Percentiles rank a stretch among this genome's conserved stretches.
These are phyloP conservation scores for Disparrhopalites patrizii DNA, from an alignment of 2,888 invertebrate species.

Conservation along the genomic window DNA sequence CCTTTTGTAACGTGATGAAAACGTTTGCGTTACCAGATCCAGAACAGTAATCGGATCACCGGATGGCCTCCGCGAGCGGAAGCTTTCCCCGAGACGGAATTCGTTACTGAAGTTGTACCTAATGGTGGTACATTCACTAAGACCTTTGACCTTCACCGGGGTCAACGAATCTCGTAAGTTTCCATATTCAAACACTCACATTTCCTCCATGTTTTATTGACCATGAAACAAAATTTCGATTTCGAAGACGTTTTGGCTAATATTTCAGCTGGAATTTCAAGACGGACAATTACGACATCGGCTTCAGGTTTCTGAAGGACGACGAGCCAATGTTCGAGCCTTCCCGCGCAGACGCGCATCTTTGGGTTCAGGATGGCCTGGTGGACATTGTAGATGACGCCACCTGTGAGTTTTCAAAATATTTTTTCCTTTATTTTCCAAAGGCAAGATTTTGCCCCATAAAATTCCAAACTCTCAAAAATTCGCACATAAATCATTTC, in stretches of 20 bases:
- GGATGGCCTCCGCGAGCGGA: slow-evolving; percentile 13
- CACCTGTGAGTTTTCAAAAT: slow-evolving; percentile 19
- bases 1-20: too few relatives aligned
- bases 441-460: too few relatives aligned
- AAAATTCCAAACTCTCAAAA: too few relatives aligned
- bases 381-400: neutral
- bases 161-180: slow-evolving; percentile 4
- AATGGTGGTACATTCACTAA: slow-evolving; percentile 4
- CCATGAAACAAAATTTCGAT: too few relatives aligned
- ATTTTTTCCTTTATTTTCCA: too few relatives aligned
- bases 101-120: neutral
- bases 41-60: slow-evolving; percentile 1
- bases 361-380: neutral
- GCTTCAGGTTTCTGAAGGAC: slow-evolving; percentile 7
- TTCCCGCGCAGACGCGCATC: slow-evolving; percentile 2
- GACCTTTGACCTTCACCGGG: neutral
- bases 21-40: neutral
- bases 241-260: too few relatives aligned
- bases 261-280: slow-evolving; percentile 22
- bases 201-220: too few relatives aligned
- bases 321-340: slow-evolving; percentile 1
- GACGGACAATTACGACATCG: slow-evolving; percentile 16
- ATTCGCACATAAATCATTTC: too few relatives aligned
- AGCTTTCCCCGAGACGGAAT: neutral
- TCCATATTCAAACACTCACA: too few relatives aligned